Percentiles rank a stretch among this genome's conserved stretches.
Evolutionary conservation across 92 coral and sea anemone genomes (phyloP).

Genomic region (Desmophyllum pertusum): DNA sequence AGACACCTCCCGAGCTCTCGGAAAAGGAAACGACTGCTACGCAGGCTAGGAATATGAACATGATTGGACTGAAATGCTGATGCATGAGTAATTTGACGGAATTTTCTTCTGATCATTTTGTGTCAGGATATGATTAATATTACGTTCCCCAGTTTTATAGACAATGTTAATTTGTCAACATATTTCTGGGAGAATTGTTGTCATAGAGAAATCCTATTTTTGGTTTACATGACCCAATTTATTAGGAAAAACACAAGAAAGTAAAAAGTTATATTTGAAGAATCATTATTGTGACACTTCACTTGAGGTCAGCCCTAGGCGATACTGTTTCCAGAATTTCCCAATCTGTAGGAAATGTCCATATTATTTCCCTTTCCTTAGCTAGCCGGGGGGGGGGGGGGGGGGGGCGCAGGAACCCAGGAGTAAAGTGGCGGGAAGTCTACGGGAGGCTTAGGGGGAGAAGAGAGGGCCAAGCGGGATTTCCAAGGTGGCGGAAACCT

Average conservation of each 20-base stretch:
- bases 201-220: neutral
- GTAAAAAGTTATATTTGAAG: neutral
- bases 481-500: too few relatives aligned
- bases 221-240: neutral
- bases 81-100: neutral
- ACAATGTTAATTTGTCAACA: conserved; percentile 9
- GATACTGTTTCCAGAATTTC: neutral
- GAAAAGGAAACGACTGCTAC: neutral
- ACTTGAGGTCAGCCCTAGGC: too few relatives aligned
- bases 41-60: too few relatives aligned
- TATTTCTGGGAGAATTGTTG: neutral
- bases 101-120: neutral
- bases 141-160: neutral
- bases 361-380: too few relatives aligned
- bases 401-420: too few relatives aligned
- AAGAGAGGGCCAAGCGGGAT: too few relatives aligned
- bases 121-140: neutral
- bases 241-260: neutral
- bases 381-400: too few relatives aligned
- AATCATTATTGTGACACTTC: neutral
- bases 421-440: too few relatives aligned
- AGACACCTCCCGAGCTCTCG: too few relatives aligned
- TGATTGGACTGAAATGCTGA: neutral
- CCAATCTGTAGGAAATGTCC: too few relatives aligned
- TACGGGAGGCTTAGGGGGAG: too few relatives aligned